phyloP scores from a whole-genome alignment of 2,888 invertebrate species.

The Cancer borealis region DNA sequence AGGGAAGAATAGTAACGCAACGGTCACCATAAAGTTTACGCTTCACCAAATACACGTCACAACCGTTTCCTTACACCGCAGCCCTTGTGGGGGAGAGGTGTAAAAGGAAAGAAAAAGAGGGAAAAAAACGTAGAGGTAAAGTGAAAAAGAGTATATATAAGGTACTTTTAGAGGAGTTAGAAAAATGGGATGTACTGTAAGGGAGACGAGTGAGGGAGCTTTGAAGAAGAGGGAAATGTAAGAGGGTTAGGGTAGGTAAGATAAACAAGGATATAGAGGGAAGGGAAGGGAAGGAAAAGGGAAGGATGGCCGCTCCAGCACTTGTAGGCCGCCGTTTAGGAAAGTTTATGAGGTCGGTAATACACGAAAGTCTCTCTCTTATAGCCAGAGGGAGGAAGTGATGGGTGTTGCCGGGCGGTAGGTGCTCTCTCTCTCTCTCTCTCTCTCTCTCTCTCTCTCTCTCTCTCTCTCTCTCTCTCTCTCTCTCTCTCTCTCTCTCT shows the following conservation, averaged over 20 bases:
- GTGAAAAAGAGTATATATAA: neutral
- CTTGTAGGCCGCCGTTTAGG: constrained; percentile 49
- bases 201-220: neutral
- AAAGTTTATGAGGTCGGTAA: constrained; percentile 55
- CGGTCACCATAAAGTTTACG: neutral
- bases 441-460: neutral
- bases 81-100: neutral
- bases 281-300: neutral
- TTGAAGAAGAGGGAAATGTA: neutral
- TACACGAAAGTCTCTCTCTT: constrained; percentile 54
- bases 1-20: neutral
- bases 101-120: neutral
- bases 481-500: too few relatives aligned
- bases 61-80: neutral
- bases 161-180: neutral
- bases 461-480: neutral
- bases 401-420: constrained; percentile 1
- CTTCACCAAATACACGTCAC: neutral
- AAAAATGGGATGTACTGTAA: neutral
- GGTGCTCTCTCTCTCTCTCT: neutral
- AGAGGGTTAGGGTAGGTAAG: neutral
- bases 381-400: neutral
- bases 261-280: neutral
- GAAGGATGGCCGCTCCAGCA: constrained; percentile 28
- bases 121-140: neutral